phyloP scores from a whole-genome alignment of 2,797 vertebrate species.

The Neoniphon sammara region DNA sequence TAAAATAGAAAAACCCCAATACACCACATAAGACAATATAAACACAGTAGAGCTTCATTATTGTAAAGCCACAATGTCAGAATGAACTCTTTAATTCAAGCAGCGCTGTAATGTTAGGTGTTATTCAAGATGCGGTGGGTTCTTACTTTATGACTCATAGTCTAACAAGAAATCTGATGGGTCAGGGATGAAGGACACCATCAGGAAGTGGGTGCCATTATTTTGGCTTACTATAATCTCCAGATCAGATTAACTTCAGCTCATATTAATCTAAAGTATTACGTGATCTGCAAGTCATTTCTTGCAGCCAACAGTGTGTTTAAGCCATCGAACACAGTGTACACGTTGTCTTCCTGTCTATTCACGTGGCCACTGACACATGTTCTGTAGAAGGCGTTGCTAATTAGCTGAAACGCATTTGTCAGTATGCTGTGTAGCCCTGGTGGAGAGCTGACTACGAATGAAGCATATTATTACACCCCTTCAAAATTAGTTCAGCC shows the following conservation, averaged over 20 bases:
- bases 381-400: slow-evolving; percentile 44
- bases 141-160: slow-evolving; percentile 41
- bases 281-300: slow-evolving; percentile 50
- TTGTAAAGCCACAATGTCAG: slow-evolving; percentile 9
- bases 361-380: slow-evolving; percentile 47
- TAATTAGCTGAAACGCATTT: slow-evolving; percentile 70
- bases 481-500: slow-evolving; percentile 59
- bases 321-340: slow-evolving; percentile 24
- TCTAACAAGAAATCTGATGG: slow-evolving; percentile 28
- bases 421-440: slow-evolving; percentile 41
- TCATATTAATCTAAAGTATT: slow-evolving; percentile 63
- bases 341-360: slow-evolving; percentile 39
- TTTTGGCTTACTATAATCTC: slow-evolving; percentile 60
- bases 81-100: slow-evolving; percentile 26
- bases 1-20: too few species aligned
- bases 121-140: slow-evolving; percentile 10
- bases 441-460: slow-evolving; percentile 58
- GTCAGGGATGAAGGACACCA: slow-evolving; percentile 53
- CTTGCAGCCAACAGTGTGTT: slow-evolving; percentile 29
- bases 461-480: slow-evolving; percentile 57
- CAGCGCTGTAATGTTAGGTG: slow-evolving; percentile 21
- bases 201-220: slow-evolving; percentile 51
- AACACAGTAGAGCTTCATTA: too few species aligned
- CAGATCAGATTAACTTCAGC: slow-evolving; percentile 60
- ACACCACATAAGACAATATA: too few species aligned